These are phyloP conservation scores for Aurelia sp. DNA, from an alignment of 30 jellyfish, hydroid and myxozoan species.

Conservation along the genomic window DNA sequence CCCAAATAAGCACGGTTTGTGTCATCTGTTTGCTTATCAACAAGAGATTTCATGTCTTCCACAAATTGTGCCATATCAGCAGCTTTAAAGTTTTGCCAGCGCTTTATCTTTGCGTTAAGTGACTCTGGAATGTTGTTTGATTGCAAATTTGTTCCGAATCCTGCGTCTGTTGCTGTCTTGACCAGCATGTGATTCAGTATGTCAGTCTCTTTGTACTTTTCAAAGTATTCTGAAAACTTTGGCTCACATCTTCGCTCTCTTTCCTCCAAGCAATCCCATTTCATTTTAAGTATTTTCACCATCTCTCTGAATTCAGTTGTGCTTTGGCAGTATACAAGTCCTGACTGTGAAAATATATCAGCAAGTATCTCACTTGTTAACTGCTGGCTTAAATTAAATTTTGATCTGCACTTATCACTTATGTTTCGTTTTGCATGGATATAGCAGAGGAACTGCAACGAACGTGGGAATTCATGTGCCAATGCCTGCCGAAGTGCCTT, in stretches of 20 bases:
- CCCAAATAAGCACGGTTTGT: conserved; percentile 14
- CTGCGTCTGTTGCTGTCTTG: background rate
- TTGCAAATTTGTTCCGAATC: too few species aligned
- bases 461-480: too few species aligned
- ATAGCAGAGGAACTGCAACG: too few species aligned
- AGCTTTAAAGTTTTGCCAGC: conserved; percentile 6
- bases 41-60: conserved; percentile 24
- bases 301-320: too few species aligned
- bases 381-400: too few species aligned
- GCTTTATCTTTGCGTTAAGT: too few species aligned
- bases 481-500: background rate
- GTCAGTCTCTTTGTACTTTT: background rate
- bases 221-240: conserved; percentile 1
- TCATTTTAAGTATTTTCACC: background rate
- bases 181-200: conserved; percentile 4
- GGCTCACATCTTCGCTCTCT: background rate
- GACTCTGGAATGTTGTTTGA: background rate
- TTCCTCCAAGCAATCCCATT: conserved; percentile 11
- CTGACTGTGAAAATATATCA: too few species aligned
- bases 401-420: too few species aligned
- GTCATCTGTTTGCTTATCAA: background rate
- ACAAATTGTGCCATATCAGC: conserved; percentile 6
- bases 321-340: too few species aligned
- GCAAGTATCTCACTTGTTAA: too few species aligned
- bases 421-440: too few species aligned